phyloP scores from a whole-genome alignment of 1,140 invertebrate genomes.

The Lasaia peninsularis region DNA sequence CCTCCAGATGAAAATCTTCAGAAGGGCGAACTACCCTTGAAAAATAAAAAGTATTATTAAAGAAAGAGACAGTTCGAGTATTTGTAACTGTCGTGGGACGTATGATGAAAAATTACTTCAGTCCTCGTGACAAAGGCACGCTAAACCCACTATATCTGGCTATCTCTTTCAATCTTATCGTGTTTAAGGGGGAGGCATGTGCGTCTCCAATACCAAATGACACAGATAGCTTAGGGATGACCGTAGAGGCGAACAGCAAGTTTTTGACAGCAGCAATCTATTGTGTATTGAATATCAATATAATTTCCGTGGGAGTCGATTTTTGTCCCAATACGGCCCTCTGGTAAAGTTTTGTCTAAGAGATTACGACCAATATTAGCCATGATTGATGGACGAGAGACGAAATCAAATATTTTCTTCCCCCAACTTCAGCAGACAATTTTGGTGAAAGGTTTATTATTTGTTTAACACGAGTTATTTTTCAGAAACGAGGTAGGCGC shows the following conservation, averaged over 20 bases:
- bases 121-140: conserved; percentile 73
- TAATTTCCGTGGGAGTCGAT: conserved; percentile 75
- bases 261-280: conserved; percentile 77
- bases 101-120: conserved; percentile 79
- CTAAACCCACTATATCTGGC: conserved; percentile 60
- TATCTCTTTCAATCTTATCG: conserved; percentile 54
- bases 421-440: neutral
- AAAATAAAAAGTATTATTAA: conserved; percentile 79
- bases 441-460: neutral
- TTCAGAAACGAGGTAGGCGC: neutral
- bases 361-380: conserved; percentile 71
- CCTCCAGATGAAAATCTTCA: conserved; percentile 71
- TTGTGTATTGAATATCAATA: conserved; percentile 79
- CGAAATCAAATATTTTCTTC: too few relatives aligned
- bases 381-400: conserved; percentile 36
- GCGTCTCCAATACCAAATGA: conserved; percentile 75
- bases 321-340: conserved; percentile 63
- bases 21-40: conserved; percentile 74
- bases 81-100: conserved; percentile 77
- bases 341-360: conserved; percentile 64
- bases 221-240: conserved; percentile 76
- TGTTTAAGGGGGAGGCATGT: conserved; percentile 29
- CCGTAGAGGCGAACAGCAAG: conserved; percentile 76
- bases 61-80: conserved; percentile 78
- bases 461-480: neutral